phyloP scores from a whole-genome alignment of 2,113 vertebrate species.

The Megaptera novaeangliae region DNA sequence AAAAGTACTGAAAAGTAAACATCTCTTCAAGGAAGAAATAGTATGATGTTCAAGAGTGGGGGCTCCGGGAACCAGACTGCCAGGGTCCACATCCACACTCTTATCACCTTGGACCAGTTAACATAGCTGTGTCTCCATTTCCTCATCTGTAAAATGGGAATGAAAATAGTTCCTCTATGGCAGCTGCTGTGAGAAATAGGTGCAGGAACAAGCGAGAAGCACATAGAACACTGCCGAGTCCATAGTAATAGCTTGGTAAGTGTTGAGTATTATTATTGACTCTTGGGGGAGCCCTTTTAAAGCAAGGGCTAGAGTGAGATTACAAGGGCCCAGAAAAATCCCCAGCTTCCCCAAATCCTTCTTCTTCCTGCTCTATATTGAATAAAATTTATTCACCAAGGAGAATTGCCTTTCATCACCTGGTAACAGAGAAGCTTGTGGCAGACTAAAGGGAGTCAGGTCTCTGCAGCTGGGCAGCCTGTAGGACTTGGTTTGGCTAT shows the following conservation, averaged over 20 bases:
- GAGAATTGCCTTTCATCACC: background rate
- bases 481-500: background rate
- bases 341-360: background rate
- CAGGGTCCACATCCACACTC: background rate
- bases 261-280: background rate
- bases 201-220: background rate
- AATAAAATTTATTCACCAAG: background rate
- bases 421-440: background rate
- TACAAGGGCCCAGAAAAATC: background rate
- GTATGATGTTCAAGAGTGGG: background rate
- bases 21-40: background rate
- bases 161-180: background rate
- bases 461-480: background rate
- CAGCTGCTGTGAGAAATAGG: background rate
- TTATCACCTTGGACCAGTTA: background rate
- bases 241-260: fast-evolving
- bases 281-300: background rate
- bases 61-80: background rate
- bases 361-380: background rate
- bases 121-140: background rate
- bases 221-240: background rate
- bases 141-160: background rate
- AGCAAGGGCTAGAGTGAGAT: background rate
- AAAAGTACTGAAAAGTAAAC: background rate
- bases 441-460: background rate